Conservation (phyloP, 2,888 invertebrate species). For the Drosophila nr. perissopoda region DNA sequence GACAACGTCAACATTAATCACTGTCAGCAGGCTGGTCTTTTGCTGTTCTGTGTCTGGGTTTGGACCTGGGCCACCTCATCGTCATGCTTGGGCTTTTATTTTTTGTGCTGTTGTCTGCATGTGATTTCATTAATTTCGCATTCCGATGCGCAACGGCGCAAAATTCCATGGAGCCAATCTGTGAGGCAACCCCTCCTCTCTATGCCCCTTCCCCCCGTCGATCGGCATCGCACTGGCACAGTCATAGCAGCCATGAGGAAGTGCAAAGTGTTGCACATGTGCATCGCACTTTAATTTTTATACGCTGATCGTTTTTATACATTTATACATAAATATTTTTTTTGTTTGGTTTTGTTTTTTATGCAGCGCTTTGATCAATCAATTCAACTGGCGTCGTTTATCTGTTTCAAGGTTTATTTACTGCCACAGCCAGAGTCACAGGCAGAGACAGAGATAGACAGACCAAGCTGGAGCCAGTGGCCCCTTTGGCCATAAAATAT, state of each 20-base stretch:
- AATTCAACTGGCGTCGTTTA: constrained; percentile 72
- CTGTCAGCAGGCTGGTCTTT: constrained; percentile 61
- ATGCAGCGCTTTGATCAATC: constrained; percentile 76
- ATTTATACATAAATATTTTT: constrained; percentile 21
- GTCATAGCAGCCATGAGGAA: constrained; percentile 64
- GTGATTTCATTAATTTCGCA: constrained; percentile 79
- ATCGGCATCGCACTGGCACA: not conserved
- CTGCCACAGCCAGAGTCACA: constrained; percentile 26
- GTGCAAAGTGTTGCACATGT: constrained; percentile 81
- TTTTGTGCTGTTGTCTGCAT: constrained; percentile 55
- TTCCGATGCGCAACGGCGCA: constrained; percentile 77
- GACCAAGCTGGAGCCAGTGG: constrained; percentile 28
- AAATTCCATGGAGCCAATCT: constrained; percentile 63
- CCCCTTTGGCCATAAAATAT: constrained; percentile 65
- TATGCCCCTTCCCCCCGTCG: not conserved
- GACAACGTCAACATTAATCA: constrained; percentile 74
- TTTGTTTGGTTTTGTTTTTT: constrained; percentile 11
- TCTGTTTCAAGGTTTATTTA: constrained; percentile 61
- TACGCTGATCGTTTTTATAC: constrained; percentile 34
- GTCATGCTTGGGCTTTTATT: constrained; percentile 35
- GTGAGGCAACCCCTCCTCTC: not conserved
- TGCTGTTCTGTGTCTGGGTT: constrained; percentile 16
- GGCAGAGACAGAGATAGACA: constrained; percentile 1
- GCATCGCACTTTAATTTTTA: constrained; percentile 74
- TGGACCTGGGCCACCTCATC: constrained; percentile 73